Evolutionary conservation across 2,888 invertebrate genomes (phyloP).

Genomic region (Habroteleia sp.): DNA sequence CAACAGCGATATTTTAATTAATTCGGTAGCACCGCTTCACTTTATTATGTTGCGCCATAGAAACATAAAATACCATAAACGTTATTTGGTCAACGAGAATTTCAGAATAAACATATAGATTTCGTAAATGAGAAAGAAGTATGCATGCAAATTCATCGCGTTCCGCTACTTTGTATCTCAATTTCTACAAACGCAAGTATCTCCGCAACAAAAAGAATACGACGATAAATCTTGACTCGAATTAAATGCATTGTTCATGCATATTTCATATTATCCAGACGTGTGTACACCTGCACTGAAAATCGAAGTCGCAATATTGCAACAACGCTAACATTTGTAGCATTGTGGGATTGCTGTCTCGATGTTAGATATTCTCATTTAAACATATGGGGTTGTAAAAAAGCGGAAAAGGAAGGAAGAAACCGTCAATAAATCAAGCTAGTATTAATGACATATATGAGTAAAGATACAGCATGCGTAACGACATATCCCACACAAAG

Average conservation of each 20-base stretch:
- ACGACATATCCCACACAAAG: no score
- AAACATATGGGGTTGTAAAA: slow-evolving; percentile 30
- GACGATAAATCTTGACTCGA: slow-evolving; percentile 55
- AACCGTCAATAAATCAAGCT: slow-evolving; percentile 9
- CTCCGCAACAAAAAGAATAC: slow-evolving; percentile 9
- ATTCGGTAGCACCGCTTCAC: background rate
- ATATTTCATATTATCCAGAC: slow-evolving; percentile 51
- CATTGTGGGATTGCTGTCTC: slow-evolving; percentile 27
- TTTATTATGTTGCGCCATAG: background rate
- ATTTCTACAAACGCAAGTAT: slow-evolving; percentile 32
- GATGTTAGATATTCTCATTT: slow-evolving; percentile 41
- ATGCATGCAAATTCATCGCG: slow-evolving; percentile 9
- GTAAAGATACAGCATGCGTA: no score
- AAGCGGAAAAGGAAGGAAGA: slow-evolving; percentile 13
- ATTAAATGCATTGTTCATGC: slow-evolving; percentile 61
- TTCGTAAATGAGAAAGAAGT: background rate
- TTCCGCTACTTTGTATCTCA: slow-evolving; percentile 23
- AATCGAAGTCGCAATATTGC: slow-evolving; percentile 52
- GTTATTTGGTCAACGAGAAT: background rate
- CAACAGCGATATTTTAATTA: slow-evolving; percentile 16
- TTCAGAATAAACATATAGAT: slow-evolving; percentile 4
- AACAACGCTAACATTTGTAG: slow-evolving; percentile 51
- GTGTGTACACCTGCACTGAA: slow-evolving; percentile 54
- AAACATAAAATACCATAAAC: slow-evolving; percentile 1
- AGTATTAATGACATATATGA: slow-evolving; percentile 33